These are phyloP conservation scores for Diploscapter pachys DNA, from an alignment of 1,140 invertebrate species.

Conservation along the genomic window DNA sequence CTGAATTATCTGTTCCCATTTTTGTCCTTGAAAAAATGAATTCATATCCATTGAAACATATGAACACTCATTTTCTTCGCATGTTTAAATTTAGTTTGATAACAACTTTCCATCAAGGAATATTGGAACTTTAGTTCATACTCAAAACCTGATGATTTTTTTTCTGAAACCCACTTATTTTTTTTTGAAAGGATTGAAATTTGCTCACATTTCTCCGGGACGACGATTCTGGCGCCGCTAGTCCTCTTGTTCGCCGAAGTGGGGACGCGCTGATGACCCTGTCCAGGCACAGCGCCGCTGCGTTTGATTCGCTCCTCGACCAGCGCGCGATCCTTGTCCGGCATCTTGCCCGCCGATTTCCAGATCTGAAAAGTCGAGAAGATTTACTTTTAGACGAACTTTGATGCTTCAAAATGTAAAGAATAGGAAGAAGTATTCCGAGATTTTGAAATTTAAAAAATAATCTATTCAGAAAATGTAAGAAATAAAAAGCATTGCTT, in stretches of 20 bases:
- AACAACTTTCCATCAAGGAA: background rate
- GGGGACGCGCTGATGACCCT: constrained; percentile 50
- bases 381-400: too few relatives aligned
- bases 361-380: constrained; percentile 60
- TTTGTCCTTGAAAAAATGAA: background rate
- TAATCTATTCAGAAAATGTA: too few relatives aligned
- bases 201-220: background rate
- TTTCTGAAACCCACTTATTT: background rate
- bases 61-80: constrained; percentile 17
- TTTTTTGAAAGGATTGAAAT: background rate
- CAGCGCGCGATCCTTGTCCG: constrained; percentile 86
- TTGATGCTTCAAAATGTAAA: background rate
- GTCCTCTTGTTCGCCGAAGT: constrained; percentile 3
- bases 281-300: constrained; percentile 68
- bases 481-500: too few relatives aligned
- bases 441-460: too few relatives aligned
- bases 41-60: background rate
- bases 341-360: constrained; percentile 86
- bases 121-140: background rate
- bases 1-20: too few relatives aligned
- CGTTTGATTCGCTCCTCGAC: constrained; percentile 91
- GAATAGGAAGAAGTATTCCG: too few relatives aligned
- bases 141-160: constrained; percentile 7
- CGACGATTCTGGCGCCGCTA: constrained; percentile 35
- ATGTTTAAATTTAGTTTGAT: background rate